Conservation (phyloP, 1,140 invertebrate genomes). For the Papilio aristodemus region DNA sequence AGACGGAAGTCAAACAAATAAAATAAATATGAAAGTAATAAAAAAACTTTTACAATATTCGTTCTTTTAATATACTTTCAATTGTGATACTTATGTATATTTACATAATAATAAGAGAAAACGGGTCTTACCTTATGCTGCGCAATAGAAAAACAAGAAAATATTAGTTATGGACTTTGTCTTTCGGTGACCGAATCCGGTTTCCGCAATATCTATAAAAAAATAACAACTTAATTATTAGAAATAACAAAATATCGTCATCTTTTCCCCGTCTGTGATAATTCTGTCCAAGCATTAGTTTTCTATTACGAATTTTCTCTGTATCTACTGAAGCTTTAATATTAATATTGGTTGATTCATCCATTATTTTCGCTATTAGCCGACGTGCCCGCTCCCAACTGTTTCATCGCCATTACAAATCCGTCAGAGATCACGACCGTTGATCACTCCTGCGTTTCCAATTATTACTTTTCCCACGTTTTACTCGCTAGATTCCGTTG, state of each 20-base stretch:
- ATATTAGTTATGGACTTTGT: no score
- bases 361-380: slow-evolving; percentile 21
- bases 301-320: neutral
- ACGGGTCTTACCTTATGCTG: neutral
- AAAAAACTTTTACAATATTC: slow-evolving; percentile 8
- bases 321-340: neutral
- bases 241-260: no score
- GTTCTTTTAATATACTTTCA: neutral
- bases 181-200: no score
- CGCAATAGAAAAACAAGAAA: neutral
- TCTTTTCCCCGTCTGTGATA: no score
- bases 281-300: neutral
- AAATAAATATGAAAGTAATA: slow-evolving; percentile 9
- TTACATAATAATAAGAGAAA: slow-evolving; percentile 15
- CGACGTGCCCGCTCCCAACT: neutral
- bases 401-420: slow-evolving; percentile 34
- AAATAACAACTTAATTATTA: no score
- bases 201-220: neutral
- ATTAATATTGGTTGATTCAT: slow-evolving; percentile 1
- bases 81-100: neutral
- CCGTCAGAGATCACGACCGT: slow-evolving; percentile 44
- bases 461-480: slow-evolving; percentile 52
- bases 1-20: slow-evolving; percentile 10
- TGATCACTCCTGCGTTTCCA: slow-evolving; percentile 47
- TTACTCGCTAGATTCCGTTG: slow-evolving; percentile 27